Evolutionary conservation across 92 coral and sea anemone species (phyloP), one percentile per base, ranked within the genome.

Genomic region (Phymanthus crucifer): DNA sequence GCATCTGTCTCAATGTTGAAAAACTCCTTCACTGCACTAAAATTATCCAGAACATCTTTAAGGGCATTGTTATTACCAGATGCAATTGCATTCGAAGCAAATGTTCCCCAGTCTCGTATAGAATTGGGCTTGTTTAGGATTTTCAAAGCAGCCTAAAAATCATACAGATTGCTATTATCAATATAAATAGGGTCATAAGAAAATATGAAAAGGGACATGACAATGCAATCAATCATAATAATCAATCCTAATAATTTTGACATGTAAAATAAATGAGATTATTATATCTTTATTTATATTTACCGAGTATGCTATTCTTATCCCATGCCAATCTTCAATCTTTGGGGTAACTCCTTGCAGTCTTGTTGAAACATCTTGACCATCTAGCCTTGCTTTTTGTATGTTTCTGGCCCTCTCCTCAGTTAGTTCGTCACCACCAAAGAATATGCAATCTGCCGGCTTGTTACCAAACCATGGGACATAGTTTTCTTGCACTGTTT

Each of bases 321-420:
- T 88, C 4, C 31, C 88, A 74, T 88, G 85, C 91, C 91, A 88
- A 43, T 88, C 91, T 69, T 88, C 91, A 57, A 83, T 88, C 33
- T 88, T 88, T 61, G 82, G 76, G 86, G 89, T 84, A 23, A 84
- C 38, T 19, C 83, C 80, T 47, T 76, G 79, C 10, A 88, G 80
- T n/a, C 86, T 27, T 13, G 84, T 83, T n/a, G 27, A 14, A 35
- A 14, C 43, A 3, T 56, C 72, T 7, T 40, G 13, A 5, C 92
- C 89, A 84, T 88, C 88, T 6, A 37, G 1, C 37, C 92, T 74
- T 0, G 92, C 88, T 68, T 56, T 84, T 31, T 88, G 92, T 19
- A 88, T 32, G 37, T 88, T 88, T 27, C 89, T 80, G 10, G 86
- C 92, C 75, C 89, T 29, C 21, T 88, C 92, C 33, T 88, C 92